A percentile compares a stretch with the other conserved stretches of the same genome.
phyloP scores from a whole-genome alignment of 2,797 vertebrate species.

The Coracias cyanogaster region DNA sequence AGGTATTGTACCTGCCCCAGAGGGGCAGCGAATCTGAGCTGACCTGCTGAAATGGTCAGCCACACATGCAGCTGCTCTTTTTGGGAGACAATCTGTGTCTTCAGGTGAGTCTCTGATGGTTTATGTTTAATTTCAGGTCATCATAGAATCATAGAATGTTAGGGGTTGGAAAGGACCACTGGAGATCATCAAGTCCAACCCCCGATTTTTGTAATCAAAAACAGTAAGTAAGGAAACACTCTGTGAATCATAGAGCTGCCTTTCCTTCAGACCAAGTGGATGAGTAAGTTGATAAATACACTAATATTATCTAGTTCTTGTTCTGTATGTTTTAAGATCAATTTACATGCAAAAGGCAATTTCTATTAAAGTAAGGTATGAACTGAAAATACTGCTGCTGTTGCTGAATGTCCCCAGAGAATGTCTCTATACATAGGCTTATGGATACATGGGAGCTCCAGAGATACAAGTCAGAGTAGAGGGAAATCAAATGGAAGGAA shows the following conservation, averaged over 20 bases:
- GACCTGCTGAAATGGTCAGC: neutral
- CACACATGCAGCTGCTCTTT: neutral
- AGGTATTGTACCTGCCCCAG: neutral
- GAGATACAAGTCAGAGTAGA: neutral
- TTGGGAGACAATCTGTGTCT: neutral
- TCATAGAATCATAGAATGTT: too few species aligned
- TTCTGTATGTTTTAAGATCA: neutral
- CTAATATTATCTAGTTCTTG: neutral
- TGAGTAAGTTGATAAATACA: neutral
- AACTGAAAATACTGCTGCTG: neutral
- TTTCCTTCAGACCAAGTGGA: neutral
- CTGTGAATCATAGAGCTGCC: neutral
- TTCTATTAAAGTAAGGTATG: neutral
- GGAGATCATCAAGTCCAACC: too few species aligned
- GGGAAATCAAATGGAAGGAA: neutral
- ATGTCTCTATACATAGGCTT: neutral
- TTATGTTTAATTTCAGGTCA: neutral
- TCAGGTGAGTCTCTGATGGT: neutral
- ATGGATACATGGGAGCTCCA: neutral
- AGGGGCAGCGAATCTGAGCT: neutral
- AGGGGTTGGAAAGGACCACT: too few species aligned
- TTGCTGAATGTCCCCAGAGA: neutral
- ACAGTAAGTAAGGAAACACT: neutral
- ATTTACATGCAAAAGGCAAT: neutral
- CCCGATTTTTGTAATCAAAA: too few species aligned